Base-by-base conservation (phyloP, 30 jellyfish, hydroid and myxozoan genomes). In the Hydra vulgaris region DNA sequence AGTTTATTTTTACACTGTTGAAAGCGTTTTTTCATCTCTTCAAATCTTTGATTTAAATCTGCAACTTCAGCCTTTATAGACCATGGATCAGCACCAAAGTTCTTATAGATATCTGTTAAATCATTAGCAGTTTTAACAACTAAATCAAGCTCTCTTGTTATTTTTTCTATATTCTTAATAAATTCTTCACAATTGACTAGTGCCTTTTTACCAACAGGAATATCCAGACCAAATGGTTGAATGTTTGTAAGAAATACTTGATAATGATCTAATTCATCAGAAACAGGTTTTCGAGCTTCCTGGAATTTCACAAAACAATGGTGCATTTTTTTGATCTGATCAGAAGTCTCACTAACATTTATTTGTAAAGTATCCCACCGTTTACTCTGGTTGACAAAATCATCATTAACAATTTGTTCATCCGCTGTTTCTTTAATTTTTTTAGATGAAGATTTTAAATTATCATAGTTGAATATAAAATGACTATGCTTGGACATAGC, bases 151-250 rank as follows among this genome's bases (percentile, higher is more conserved):
- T 81, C 83, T 68, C 84, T 85, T 16, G 67, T 56, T 7, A 87
- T 72, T 23, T 84, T 72, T 66, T 81, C 95, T 17, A 89, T 72
- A 0, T 77, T 83, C 17, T 81, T 80, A 18, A 85, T 23, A 18
- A 82, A 23, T 18, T 71, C 95, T 20, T 73, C 85, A 22, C 85
- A 25, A 7, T 77, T 70, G 25, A 68, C 61, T 25, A 76, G 68
- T 7, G 54, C 55, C 71, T 74, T 72, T 25, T 81, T 81, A 7
- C 97, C 97, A 1, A 79, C 89, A 15, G 82, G 87, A 20, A 77
- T 67, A 20, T 54, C 83, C 79, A 89, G 56, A 7, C 97, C 95
- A 67, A 89, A 89, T 21, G 93, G 97, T 73, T 79, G 68, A 1
- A 27, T 40, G 23, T 77, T 83, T 67, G 80, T 92, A 12, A 81